Conservation (phyloP, 2,797 vertebrate species). For the Thaleichthys pacificus region DNA sequence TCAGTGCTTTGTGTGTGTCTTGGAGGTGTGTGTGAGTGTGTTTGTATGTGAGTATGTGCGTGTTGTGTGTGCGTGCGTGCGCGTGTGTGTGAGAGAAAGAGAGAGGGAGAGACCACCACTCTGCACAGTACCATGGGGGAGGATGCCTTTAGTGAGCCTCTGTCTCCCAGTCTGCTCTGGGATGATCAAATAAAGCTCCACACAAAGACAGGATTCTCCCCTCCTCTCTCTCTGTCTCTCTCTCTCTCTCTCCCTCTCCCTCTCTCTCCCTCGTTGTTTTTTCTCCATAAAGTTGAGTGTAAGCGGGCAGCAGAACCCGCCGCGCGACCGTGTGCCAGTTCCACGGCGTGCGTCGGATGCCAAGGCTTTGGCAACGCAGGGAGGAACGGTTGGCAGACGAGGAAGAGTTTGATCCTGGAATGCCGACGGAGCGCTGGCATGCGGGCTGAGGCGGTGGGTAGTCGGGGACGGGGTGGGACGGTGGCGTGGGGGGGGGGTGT, state of each 20-base stretch:
- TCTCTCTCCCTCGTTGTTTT: not conserved
- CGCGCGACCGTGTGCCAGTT: conserved; percentile 53
- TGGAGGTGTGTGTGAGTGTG: not conserved
- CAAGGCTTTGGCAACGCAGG: conserved; percentile 62
- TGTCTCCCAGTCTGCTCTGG: conserved; percentile 32
- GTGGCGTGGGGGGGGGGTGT: conserved; percentile 36
- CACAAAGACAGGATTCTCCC: conserved; percentile 55
- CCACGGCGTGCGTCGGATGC: conserved; percentile 50
- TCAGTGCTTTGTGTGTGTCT: conserved; percentile 1
- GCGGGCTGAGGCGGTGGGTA: conserved; percentile 50
- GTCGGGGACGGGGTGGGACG: conserved; percentile 13
- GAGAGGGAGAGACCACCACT: no score
- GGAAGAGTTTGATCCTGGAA: conserved; percentile 51
- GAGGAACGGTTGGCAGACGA: conserved; percentile 61
- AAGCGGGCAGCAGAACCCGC: conserved; percentile 57
- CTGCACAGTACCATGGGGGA: no score
- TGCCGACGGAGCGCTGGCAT: conserved; percentile 70
- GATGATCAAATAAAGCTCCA: conserved; percentile 34
- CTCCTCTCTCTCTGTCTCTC: conserved; percentile 36
- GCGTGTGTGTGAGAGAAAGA: no score
- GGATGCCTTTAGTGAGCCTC: not conserved
- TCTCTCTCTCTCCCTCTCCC: no score
- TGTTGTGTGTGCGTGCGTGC: no score
- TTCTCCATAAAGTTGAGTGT: conserved; percentile 62
- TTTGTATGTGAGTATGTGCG: not conserved